Evolutionary conservation across 2,797 vertebrate species (phyloP).

Genomic region (Coluber constrictor): DNA sequence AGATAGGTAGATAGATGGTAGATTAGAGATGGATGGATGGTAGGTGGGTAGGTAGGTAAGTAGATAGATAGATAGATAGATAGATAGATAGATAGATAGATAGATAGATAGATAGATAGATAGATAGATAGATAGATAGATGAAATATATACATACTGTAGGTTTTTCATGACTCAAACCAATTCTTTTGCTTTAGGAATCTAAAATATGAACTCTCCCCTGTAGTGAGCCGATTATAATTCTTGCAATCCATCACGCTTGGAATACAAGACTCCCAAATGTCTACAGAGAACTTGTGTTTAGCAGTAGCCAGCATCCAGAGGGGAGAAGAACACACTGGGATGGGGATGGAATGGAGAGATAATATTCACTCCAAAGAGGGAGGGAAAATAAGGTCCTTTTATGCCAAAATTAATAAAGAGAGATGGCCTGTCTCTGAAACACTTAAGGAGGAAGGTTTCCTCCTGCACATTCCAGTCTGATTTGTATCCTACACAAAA

Average conservation of each 20-base stretch:
- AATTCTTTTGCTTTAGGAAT: background rate
- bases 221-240: constrained; percentile 50
- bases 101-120: no score
- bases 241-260: constrained; percentile 68
- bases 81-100: no score
- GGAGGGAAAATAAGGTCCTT: background rate
- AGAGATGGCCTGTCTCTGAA: background rate
- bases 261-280: constrained; percentile 39
- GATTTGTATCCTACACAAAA: background rate
- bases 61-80: no score
- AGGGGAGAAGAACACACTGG: no score
- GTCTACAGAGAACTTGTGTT: background rate
- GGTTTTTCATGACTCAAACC: no score
- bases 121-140: no score
- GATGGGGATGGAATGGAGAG: no score
- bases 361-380: background rate
- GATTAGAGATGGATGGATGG: no score
- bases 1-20: no score
- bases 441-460: background rate
- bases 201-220: background rate
- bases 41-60: no score
- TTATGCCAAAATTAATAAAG: background rate
- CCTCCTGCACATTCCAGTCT: background rate
- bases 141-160: background rate
- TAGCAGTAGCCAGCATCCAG: background rate